A percentile compares a stretch with the other conserved stretches of the same genome.
Evolutionary conservation across 2,113 vertebrate species (phyloP).

Genomic region (Alethe castanea): DNA sequence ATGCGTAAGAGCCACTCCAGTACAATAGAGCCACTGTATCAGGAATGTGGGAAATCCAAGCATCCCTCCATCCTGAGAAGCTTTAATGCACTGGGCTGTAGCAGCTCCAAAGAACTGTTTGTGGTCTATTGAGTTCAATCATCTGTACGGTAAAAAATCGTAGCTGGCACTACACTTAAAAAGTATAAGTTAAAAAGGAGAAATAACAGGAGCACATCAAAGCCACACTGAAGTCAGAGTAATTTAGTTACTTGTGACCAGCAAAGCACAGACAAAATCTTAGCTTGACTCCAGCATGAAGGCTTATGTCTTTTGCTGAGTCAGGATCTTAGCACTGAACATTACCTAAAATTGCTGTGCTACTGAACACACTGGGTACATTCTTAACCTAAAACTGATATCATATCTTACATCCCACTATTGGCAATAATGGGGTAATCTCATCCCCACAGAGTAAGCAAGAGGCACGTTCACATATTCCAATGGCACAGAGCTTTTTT

Average conservation of each 20-base stretch:
- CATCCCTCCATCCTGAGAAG: constrained; percentile 34
- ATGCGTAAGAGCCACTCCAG: constrained; percentile 14
- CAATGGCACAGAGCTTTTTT: not conserved
- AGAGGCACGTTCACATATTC: not conserved
- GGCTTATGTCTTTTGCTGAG: not conserved
- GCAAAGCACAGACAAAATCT: not conserved
- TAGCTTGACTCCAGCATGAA: not conserved
- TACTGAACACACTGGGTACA: not conserved
- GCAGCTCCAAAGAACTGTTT: constrained; percentile 46
- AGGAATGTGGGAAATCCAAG: constrained; percentile 40
- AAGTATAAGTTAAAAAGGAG: constrained; percentile 18
- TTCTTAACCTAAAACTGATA: not conserved
- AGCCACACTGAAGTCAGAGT: not conserved
- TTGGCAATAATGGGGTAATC: not conserved
- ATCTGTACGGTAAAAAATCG: constrained; percentile 24
- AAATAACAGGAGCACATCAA: not conserved
- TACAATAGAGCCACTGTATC: constrained; percentile 38
- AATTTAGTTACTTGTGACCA: not conserved
- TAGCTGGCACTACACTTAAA: constrained; percentile 19
- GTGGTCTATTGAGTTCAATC: constrained; percentile 39
- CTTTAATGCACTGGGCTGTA: constrained; percentile 21
- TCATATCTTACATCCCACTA: not conserved
- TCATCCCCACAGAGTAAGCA: accelerated
- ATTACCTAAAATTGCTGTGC: not conserved
- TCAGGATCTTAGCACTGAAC: not conserved